A percentile compares a stretch with the other conserved stretches of the same genome.
These are phyloP conservation scores for Epinephelus coioides DNA, from an alignment of 2,797 vertebrate species.

Conservation along the genomic window DNA sequence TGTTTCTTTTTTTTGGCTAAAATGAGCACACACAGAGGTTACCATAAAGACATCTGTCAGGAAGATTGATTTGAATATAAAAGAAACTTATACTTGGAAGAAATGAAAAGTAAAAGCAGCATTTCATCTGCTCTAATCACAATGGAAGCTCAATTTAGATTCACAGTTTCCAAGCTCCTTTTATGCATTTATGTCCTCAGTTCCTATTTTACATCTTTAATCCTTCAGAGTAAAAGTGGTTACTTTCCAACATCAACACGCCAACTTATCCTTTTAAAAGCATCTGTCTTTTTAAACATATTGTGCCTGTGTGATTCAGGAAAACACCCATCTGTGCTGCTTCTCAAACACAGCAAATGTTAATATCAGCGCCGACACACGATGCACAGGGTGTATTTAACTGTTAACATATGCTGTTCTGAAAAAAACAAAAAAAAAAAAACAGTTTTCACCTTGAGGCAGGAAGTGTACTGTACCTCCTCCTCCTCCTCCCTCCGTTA, in stretches of 20 bases:
- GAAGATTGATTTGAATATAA: not conserved
- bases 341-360: not conserved
- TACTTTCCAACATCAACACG: conserved; percentile 4
- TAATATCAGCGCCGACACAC: not conserved
- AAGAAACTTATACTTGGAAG: not conserved
- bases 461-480: conserved; percentile 7
- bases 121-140: too few relatives aligned
- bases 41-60: not conserved
- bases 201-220: not conserved
- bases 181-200: not conserved
- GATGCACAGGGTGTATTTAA: not conserved
- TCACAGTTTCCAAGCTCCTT: not conserved
- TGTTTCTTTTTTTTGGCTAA: not conserved
- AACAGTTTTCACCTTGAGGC: conserved; percentile 52
- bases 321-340: not conserved
- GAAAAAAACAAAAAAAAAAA: not conserved
- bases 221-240: conserved; percentile 5
- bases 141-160: not conserved
- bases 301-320: not conserved
- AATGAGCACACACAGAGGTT: not conserved
- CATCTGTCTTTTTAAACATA: not conserved
- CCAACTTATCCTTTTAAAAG: not conserved
- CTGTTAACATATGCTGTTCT: conserved; percentile 27
- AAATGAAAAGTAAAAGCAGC: not conserved
- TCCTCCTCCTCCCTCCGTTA: conserved; percentile 1